phyloP scores from a whole-genome alignment of 2,797 vertebrate genomes.

The Tympanoctomys barrerae region DNA sequence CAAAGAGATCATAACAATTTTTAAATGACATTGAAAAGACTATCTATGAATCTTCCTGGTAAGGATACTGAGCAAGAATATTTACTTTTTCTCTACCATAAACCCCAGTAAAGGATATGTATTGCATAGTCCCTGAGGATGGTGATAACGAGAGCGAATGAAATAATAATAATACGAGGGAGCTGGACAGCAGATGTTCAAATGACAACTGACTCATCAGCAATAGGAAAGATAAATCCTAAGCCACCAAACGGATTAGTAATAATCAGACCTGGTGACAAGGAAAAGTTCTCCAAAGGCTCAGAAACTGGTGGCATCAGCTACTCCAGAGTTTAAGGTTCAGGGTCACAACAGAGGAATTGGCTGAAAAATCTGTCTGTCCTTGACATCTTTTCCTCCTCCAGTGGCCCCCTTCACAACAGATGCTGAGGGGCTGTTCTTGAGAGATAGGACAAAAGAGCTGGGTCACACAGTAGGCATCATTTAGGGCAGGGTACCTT shows the following conservation, averaged over 20 bases:
- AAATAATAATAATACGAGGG: not conserved
- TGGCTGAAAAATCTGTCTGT: not conserved
- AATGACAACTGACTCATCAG: not conserved
- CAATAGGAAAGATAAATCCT: not conserved
- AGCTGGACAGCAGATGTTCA: not conserved
- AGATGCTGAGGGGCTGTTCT: not conserved
- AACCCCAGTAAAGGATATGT: not conserved
- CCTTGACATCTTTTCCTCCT: not conserved
- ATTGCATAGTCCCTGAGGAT: not conserved
- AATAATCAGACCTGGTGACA: not conserved
- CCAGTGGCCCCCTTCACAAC: not conserved
- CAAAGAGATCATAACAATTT: not conserved
- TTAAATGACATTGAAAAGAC: not conserved
- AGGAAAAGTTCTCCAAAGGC: not conserved
- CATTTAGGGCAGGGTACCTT: not conserved
- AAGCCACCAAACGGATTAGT: not conserved
- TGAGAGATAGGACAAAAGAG: not conserved
- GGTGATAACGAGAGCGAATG: not conserved
- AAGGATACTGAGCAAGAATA: not conserved
- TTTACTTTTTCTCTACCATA: not conserved
- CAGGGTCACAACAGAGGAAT: not conserved
- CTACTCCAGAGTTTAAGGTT: not conserved
- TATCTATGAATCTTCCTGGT: not conserved
- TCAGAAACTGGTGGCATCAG: not conserved
- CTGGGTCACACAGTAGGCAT: not conserved